Evolutionary conservation across 2,888 invertebrate genomes (phyloP).

Genomic region (Tineola bisselliella): DNA sequence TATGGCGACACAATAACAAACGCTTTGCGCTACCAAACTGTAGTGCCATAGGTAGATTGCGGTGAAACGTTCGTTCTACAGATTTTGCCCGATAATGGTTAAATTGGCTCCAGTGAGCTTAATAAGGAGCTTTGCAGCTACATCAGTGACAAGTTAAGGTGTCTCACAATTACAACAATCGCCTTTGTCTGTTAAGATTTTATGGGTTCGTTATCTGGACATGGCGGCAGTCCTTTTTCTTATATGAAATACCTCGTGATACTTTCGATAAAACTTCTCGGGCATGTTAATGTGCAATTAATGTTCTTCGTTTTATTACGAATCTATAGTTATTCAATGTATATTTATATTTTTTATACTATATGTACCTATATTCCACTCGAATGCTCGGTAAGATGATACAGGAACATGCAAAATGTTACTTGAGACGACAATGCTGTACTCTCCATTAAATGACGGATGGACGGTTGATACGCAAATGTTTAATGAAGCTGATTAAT

Average conservation of each 20-base stretch:
- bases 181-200: slow-evolving; percentile 17
- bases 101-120: slow-evolving; percentile 45
- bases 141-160: slow-evolving; percentile 25
- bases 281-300: not conserved
- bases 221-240: not conserved
- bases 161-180: slow-evolving; percentile 21
- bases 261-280: not conserved
- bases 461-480: slow-evolving; percentile 20
- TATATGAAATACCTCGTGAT: not conserved
- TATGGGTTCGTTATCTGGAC: not conserved
- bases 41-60: slow-evolving; percentile 26
- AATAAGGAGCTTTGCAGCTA: slow-evolving; percentile 29
- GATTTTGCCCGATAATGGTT: slow-evolving; percentile 51
- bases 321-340: not conserved
- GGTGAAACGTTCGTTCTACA: slow-evolving; percentile 38
- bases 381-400: slow-evolving; percentile 32
- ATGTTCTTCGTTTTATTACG: not conserved
- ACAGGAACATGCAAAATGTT: slow-evolving; percentile 41
- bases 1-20: slow-evolving; percentile 12
- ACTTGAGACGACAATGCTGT: slow-evolving; percentile 32
- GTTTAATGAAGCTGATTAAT: slow-evolving; percentile 2
- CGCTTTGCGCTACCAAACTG: not conserved
- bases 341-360: not conserved
- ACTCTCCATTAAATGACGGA: slow-evolving; percentile 17
- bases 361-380: not conserved